Evolutionary conservation across 2,888 invertebrate species (phyloP), one percentile per base, ranked within the genome.

Genomic region (Tinea pellionella): DNA sequence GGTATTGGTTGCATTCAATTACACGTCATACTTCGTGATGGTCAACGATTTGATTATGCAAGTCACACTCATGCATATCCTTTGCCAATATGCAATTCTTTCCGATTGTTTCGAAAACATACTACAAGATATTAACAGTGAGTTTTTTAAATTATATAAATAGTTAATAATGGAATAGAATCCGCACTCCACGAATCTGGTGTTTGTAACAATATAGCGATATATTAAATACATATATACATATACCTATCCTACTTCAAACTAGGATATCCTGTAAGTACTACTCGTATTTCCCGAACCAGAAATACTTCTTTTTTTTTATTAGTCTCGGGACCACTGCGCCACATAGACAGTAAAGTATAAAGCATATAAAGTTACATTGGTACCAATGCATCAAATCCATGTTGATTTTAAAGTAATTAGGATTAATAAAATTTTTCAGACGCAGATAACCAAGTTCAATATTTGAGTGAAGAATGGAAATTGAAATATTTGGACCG

Each of bases 1-100:
- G 0, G 70, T 74, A 0, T 61, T 74, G 30, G 60, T 77, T 3
- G 67, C 73, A 0, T 81, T 80, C 60, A 63, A 66, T 11, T 81
- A 75, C 63, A 65, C 72, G 11, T 71, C 82, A 0, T 75, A 75
- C 55, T 78, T 77, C 60, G 77, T 84, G 30, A 83, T 85, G 77
- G 68, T 77, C 6, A 80, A 76, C 0, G 82, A 83, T 51, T 64
- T 81, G 0, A 74, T 73, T 1, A 73, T 80, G 72, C 81, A 82
- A 62, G 72, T 77, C 0, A 74, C 81, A 64, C 66, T 85, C 13
- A 70, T 80, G 62, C 77, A 82, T 42, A 60, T 82, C 13, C 66
- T 81, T n/a, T 84, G 83, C 43, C 83, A 84, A 64, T 77, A 75
- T 53, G 65, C 68, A 0, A 72, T 84, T 0, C 70, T 85, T 0